Conservation (phyloP, 2,113 vertebrate species). For the Seriola rivoliana region DNA sequence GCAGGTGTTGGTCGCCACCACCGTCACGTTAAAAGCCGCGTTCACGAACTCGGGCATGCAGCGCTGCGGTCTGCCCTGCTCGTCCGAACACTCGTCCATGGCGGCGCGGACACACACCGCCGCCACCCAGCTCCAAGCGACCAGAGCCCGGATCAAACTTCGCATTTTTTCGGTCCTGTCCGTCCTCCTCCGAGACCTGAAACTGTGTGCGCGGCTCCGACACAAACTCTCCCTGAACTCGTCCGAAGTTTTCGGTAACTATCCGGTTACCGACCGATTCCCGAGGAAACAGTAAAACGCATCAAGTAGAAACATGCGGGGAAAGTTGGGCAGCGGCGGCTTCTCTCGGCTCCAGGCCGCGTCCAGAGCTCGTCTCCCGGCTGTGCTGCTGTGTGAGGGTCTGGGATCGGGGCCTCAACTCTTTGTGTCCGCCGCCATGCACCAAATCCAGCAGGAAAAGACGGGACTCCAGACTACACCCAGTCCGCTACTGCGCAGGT, state of each 20-base stretch:
- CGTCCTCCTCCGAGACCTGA: slow-evolving; percentile 5
- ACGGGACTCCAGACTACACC: slow-evolving; percentile 79
- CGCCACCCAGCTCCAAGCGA: slow-evolving; percentile 61
- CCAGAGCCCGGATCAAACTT: slow-evolving; percentile 54
- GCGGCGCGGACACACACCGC: slow-evolving; percentile 79
- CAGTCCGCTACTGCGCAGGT: slow-evolving; percentile 81
- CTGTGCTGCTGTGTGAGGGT: slow-evolving; percentile 19
- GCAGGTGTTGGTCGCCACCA: slow-evolving; percentile 96
- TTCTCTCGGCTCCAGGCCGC: slow-evolving; percentile 39
- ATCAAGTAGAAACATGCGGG: slow-evolving; percentile 35
- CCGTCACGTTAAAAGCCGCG: slow-evolving; percentile 96
- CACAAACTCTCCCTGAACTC: slow-evolving; percentile 41
- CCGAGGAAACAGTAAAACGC: slow-evolving; percentile 6
- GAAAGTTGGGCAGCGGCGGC: slow-evolving; percentile 1
- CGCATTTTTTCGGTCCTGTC: slow-evolving; percentile 61
- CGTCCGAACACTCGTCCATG: slow-evolving; percentile 93
- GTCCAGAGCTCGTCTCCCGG: slow-evolving; percentile 30
- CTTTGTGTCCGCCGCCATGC: slow-evolving; percentile 81
- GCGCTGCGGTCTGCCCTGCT: slow-evolving; percentile 87
- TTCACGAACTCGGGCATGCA: slow-evolving; percentile 99
- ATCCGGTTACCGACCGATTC: slow-evolving; percentile 48
- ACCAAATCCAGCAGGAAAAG: slow-evolving; percentile 72
- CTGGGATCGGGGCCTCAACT: slow-evolving; percentile 57
- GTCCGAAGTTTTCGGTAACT: slow-evolving; percentile 47
- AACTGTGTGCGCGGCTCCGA: slow-evolving; percentile 22